phyloP scores from a whole-genome alignment of 1,140 invertebrate species.

The Sinella curviseta region DNA sequence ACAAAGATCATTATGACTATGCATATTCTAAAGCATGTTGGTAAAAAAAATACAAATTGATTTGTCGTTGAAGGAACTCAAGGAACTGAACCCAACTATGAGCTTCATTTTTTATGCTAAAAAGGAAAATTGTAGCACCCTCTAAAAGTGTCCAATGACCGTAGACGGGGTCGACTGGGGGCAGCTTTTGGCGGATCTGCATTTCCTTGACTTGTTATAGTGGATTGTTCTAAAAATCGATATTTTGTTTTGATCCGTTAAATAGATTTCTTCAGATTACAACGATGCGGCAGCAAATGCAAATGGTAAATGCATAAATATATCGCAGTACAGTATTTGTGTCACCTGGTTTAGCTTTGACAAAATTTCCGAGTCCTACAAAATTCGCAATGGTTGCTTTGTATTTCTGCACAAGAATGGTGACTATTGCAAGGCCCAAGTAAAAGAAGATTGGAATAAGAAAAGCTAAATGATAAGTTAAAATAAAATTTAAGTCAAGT shows the following conservation, averaged over 20 bases:
- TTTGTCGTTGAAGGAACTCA: background rate
- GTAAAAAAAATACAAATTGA: background rate
- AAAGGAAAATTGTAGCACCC: too few relatives aligned
- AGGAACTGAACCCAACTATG: background rate
- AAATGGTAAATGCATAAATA: too few relatives aligned
- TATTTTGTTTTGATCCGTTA: too few relatives aligned
- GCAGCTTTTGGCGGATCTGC: background rate
- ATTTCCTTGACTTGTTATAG: background rate
- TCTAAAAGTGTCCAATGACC: constrained; percentile 46
- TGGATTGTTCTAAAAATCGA: too few relatives aligned
- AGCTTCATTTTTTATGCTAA: background rate
- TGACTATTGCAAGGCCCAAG: background rate
- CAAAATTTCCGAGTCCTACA: too few relatives aligned
- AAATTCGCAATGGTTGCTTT: background rate
- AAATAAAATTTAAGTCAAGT: background rate
- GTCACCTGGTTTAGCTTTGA: too few relatives aligned
- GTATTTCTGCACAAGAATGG: background rate
- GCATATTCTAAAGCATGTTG: constrained; percentile 61
- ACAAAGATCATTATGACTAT: constrained; percentile 91
- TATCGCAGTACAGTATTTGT: too few relatives aligned
- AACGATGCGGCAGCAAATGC: too few relatives aligned
- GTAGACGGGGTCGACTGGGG: constrained; percentile 25
- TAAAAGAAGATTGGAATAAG: constrained; percentile 33
- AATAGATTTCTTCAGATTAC: too few relatives aligned
- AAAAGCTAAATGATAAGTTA: constrained; percentile 30